phyloP scores from a whole-genome alignment of 2,888 invertebrate species.

The Prosapia bicincta region DNA sequence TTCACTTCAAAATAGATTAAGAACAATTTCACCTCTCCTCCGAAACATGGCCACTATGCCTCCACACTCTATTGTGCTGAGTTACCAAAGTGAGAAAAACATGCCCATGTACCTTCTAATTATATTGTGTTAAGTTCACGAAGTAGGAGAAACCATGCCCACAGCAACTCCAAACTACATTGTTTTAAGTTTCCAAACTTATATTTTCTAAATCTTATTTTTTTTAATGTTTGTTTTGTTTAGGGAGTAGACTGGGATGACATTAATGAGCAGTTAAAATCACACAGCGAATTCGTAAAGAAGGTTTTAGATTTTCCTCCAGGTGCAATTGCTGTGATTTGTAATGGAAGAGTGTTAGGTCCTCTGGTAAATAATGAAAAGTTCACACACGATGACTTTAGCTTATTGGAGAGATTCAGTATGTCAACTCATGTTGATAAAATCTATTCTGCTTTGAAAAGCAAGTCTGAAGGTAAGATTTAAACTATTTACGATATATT shows the following conservation, averaged over 20 bases:
- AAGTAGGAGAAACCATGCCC: no score
- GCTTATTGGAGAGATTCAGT: conserved; percentile 71
- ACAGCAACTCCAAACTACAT: no score
- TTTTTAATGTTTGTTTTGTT: conserved; percentile 14
- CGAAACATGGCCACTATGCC: no score
- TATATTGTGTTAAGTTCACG: no score
- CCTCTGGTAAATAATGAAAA: conserved; percentile 70
- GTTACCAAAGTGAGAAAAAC: no score
- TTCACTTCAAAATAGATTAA: no score
- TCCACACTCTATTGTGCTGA: no score
- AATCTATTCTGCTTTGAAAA: conserved; percentile 43
- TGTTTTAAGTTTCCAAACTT: no score
- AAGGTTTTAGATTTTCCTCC: conserved; percentile 65
- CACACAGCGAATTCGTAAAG: conserved; percentile 62
- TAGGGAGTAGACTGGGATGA: conserved; percentile 40
- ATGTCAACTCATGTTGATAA: conserved; percentile 41
- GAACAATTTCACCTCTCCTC: no score
- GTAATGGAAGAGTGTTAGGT: conserved; percentile 87
- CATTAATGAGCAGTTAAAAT: conserved; percentile 42
- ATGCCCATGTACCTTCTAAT: no score
- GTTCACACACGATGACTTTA: conserved; percentile 85
- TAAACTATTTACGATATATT: no score
- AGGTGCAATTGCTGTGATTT: conserved; percentile 69
- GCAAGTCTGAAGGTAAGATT: conserved; percentile 16
- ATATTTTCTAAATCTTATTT: no score